These are phyloP conservation scores for Tetragnatha versicolor DNA, from an alignment of 1,140 invertebrate genomes.

Conservation along the genomic window DNA sequence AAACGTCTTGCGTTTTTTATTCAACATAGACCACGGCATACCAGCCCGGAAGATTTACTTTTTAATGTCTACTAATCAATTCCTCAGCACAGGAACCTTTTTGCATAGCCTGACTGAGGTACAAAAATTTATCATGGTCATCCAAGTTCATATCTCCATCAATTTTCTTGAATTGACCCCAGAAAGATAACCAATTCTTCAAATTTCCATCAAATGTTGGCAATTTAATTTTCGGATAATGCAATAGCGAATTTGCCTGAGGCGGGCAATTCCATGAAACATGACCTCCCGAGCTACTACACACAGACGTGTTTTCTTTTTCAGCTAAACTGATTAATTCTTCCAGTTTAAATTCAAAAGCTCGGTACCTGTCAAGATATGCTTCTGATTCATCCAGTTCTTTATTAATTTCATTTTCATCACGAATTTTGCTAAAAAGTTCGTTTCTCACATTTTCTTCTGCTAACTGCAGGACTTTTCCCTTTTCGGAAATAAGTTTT, in stretches of 20 bases:
- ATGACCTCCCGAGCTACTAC: too few species aligned
- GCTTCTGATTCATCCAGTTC: constrained; percentile 12
- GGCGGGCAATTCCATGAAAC: too few species aligned
- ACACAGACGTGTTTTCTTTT: too few species aligned
- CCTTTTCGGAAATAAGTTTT: background rate
- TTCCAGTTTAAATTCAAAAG: background rate
- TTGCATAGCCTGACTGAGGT: background rate
- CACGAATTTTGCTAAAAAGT: background rate
- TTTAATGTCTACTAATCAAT: constrained; percentile 21
- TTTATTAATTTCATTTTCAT: background rate
- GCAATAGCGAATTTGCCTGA: background rate
- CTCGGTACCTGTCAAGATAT: constrained; percentile 11
- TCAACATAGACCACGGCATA: too few species aligned
- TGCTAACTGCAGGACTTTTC: background rate
- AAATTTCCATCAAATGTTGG: background rate
- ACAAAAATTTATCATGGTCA: constrained; percentile 1
- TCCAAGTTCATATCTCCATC: background rate
- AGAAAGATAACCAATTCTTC: background rate
- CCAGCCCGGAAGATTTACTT: too few species aligned
- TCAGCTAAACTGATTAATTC: background rate
- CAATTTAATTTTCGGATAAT: background rate
- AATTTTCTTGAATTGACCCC: background rate
- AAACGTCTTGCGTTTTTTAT: too few species aligned
- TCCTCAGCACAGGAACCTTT: background rate
- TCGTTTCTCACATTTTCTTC: background rate